phyloP scores from a whole-genome alignment of 2,113 vertebrate genomes.

The Antennarius striatus region DNA sequence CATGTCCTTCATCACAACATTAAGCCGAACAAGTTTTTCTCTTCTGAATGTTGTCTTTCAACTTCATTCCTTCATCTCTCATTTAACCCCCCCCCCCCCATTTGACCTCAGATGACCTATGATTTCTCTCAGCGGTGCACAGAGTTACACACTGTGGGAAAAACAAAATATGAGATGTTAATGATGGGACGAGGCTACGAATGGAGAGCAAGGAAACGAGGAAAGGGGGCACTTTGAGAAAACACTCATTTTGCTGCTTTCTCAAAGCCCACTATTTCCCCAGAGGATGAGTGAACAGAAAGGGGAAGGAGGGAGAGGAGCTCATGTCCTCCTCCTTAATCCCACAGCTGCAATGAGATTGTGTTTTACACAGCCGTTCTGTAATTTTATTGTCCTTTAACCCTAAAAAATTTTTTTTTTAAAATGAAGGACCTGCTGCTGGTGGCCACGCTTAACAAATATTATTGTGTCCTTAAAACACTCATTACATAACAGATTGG shows the following conservation, averaged over 20 bases:
- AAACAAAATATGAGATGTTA: slow-evolving; percentile 9
- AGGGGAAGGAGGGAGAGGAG: neutral
- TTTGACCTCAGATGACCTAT: slow-evolving; percentile 52
- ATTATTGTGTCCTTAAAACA: neutral
- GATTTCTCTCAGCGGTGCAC: slow-evolving; percentile 47
- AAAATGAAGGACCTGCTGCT: neutral
- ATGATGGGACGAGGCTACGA: slow-evolving; percentile 29
- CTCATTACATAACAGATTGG: neutral
- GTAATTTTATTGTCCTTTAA: neutral
- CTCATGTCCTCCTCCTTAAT: slow-evolving; percentile 36
- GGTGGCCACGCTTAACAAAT: neutral
- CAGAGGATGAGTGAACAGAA: slow-evolving; percentile 32
- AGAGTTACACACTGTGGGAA: slow-evolving; percentile 70
- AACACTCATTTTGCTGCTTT: slow-evolving; percentile 66
- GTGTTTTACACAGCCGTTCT: slow-evolving; percentile 11
- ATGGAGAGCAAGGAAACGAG: slow-evolving; percentile 27
- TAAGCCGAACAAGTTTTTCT: slow-evolving; percentile 4
- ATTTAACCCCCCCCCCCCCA: slow-evolving; percentile 2
- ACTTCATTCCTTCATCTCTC: slow-evolving; percentile 24
- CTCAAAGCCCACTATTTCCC: slow-evolving; percentile 56
- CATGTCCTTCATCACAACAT: slow-evolving; percentile 44
- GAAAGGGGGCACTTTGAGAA: slow-evolving; percentile 57
- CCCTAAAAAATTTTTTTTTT: neutral
- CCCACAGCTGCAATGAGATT: slow-evolving; percentile 24
- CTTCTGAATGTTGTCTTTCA: slow-evolving; percentile 24